Conservation (phyloP, 2,888 invertebrate species). For the Acleris emargana region DNA sequence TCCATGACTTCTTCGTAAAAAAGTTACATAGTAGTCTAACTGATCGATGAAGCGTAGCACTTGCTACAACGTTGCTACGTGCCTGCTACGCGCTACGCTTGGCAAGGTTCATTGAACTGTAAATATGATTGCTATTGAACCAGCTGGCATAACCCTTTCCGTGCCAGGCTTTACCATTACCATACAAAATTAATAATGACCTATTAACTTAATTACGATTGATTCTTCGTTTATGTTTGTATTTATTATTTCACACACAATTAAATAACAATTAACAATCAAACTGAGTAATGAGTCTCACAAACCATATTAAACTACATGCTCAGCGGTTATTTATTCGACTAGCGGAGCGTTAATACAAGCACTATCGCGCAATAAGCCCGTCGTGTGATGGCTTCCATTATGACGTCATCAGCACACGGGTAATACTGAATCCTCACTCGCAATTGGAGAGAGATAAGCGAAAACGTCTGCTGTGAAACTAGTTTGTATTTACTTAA, state of each 20-base stretch:
- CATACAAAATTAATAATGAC: neutral
- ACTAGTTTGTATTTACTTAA: constrained; percentile 10
- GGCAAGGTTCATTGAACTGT: constrained; percentile 14
- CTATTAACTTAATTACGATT: no score
- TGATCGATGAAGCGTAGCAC: constrained; percentile 15
- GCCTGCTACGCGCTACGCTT: constrained; percentile 19
- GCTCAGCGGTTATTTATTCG: constrained; percentile 27
- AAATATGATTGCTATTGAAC: neutral
- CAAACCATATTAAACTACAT: constrained; percentile 4
- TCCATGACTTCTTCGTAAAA: no score
- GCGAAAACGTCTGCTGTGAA: constrained; percentile 2
- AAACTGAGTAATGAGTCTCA: constrained; percentile 20
- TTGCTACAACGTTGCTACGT: constrained; percentile 29
- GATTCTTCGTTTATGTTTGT: neutral
- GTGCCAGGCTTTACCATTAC: neutral
- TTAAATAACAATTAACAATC: constrained; percentile 2
- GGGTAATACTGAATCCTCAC: constrained; percentile 16
- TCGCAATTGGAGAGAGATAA: constrained; percentile 28
- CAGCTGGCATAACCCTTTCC: neutral
- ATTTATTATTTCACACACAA: neutral
- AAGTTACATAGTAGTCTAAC: no score
- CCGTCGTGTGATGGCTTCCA: constrained; percentile 29
- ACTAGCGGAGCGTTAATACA: constrained; percentile 26
- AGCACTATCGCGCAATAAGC: constrained; percentile 17
- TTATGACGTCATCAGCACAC: constrained; percentile 30